Base-by-base conservation (phyloP, 1,140 invertebrate species). In the Nymphalis io region DNA sequence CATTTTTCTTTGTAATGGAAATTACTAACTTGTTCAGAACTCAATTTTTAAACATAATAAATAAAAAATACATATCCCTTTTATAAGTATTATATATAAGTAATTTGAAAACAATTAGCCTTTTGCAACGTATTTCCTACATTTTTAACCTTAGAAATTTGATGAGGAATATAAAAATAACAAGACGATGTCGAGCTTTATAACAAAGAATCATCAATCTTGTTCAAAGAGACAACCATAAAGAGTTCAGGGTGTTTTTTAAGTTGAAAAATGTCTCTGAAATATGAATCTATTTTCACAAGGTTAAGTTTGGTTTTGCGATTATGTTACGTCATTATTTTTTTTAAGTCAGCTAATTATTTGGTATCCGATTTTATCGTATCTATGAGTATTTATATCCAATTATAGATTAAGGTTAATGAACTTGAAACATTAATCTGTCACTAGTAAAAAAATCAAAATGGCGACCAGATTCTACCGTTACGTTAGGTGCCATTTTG, bases 171-270 rank as follows among this genome's bases (percentile, higher is more conserved):
- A 62, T 62, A 21, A 62, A 60, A 42, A 51, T 60, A 44, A 62
- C 60, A 62, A 62, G 60, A 62, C 18, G 48, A 62, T 44, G 60
- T 65, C 27, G 15, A 48, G 48, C 61, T 59, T 62, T 62, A 62
- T 62, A 70, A 70, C 68, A 70, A 57, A 67, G 60, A 40, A 57
- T 62, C 55, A 76, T 76, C 70, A 76, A 73, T 76, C 70, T 72
- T 68, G 63, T 70, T 75, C 74, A 73, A 65, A 61, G 58, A 63
- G 72, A 74, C 72, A 66, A 21, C 61, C 57, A 33, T 39, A 67
- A 66, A 55, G 60, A 62, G 60, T 62, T 62, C 16, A 48, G 44
- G 44, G 44, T 21, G 16, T 42, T 62, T 60, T 60, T 61, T 48
- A n/a, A 51, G 46, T 21, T 60, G 39, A 42, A 62, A 48, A 48